phyloP scores from a whole-genome alignment of 2,797 vertebrate genomes.

The Melopsittacus undulatus region DNA sequence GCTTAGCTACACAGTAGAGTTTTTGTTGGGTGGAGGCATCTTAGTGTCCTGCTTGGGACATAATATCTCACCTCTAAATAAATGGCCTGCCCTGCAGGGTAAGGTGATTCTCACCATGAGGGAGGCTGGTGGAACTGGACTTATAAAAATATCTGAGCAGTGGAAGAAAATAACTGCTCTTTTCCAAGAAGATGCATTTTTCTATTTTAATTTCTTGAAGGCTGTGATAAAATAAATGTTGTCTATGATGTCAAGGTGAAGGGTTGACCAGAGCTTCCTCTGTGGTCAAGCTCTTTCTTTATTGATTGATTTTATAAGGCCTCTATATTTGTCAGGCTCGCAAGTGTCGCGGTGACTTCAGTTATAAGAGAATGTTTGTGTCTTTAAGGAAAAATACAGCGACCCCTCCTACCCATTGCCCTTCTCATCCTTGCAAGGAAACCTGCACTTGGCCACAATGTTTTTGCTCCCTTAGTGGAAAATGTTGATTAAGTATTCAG shows the following conservation, averaged over 20 bases:
- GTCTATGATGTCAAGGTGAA: slow-evolving; percentile 49
- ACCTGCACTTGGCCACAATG: neutral
- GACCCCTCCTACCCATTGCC: slow-evolving; percentile 5
- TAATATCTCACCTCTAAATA: slow-evolving; percentile 65
- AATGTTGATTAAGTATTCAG: slow-evolving; percentile 35
- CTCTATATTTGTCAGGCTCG: slow-evolving; percentile 58
- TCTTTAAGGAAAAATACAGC: slow-evolving; percentile 60
- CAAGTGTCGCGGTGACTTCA: slow-evolving; percentile 8
- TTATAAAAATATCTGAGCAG: slow-evolving; percentile 72
- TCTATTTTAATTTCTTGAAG: slow-evolving; percentile 70
- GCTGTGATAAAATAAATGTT: slow-evolving; percentile 72
- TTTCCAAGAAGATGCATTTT: slow-evolving; percentile 72
- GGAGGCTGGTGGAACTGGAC: slow-evolving; percentile 29
- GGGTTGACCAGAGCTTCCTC: slow-evolving; percentile 51
- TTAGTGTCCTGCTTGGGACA: slow-evolving; percentile 47
- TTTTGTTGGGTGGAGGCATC: slow-evolving; percentile 61
- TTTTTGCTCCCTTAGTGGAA: slow-evolving; percentile 5
- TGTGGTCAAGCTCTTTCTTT: slow-evolving; percentile 61
- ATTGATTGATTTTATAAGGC: slow-evolving; percentile 55
- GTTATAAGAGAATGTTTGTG: slow-evolving; percentile 59
- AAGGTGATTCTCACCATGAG: slow-evolving; percentile 47
- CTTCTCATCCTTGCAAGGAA: slow-evolving; percentile 45
- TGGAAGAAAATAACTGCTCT: slow-evolving; percentile 62
- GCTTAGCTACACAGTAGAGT: slow-evolving; percentile 44
- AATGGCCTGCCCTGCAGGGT: slow-evolving; percentile 47